Evolutionary conservation across 2,113 vertebrate species (phyloP).

Genomic region (Amphiprion percula): DNA sequence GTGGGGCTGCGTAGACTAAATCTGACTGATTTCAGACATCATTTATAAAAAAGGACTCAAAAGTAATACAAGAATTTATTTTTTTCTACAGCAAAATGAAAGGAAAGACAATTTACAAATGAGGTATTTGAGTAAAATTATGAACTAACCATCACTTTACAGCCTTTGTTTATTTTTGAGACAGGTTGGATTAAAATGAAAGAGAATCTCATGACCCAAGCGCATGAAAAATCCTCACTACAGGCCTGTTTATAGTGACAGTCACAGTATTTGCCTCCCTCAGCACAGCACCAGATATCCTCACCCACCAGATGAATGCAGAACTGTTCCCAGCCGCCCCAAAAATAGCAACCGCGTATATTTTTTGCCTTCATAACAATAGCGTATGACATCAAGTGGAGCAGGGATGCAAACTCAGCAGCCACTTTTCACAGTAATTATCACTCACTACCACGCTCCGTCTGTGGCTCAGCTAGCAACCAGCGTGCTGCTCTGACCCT

Average conservation of each 20-base stretch:
- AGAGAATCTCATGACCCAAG: not conserved
- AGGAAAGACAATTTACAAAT: not conserved
- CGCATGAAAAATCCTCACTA: not conserved
- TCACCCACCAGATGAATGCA: conserved; percentile 25
- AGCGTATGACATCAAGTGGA: conserved; percentile 74
- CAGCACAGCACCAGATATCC: conserved; percentile 52
- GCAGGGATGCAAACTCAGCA: conserved; percentile 78
- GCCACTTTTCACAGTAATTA: conserved; percentile 83
- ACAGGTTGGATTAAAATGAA: not conserved
- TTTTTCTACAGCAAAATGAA: not conserved
- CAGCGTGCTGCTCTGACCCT: conserved; percentile 65
- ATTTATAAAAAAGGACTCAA: not conserved
- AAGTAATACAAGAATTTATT: not conserved
- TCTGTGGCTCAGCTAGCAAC: conserved; percentile 59
- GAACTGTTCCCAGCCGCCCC: conserved; percentile 23
- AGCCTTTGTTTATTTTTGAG: not conserved
- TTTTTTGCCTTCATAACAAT: conserved; percentile 62
- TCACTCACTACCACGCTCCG: conserved; percentile 66
- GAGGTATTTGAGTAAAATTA: too few species aligned
- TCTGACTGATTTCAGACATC: not conserved
- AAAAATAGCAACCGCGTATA: conserved; percentile 61
- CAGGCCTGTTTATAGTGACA: not conserved
- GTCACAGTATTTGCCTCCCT: conserved; percentile 27
- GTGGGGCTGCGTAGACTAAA: not conserved
- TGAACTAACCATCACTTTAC: not conserved